phyloP scores from a whole-genome alignment of 92 coral and sea anemone genomes.

The Nematostella vectensis region DNA sequence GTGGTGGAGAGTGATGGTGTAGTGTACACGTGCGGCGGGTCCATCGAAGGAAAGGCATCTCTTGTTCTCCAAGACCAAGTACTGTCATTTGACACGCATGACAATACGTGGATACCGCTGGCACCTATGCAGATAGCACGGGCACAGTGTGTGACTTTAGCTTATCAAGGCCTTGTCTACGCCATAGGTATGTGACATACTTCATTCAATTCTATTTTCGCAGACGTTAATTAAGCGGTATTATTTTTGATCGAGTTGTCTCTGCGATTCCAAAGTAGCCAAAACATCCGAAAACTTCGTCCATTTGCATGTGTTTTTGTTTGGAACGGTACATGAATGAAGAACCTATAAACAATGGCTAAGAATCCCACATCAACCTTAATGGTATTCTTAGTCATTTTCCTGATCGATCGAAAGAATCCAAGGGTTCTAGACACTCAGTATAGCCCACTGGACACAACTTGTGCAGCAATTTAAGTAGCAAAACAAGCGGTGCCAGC shows the following conservation, averaged over 20 bases:
- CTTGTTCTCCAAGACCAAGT: slow-evolving; percentile 61
- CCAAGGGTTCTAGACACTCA: too few species aligned
- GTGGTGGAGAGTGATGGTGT: slow-evolving; percentile 49
- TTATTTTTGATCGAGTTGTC: too few species aligned
- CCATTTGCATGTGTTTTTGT: neutral
- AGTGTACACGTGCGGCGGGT: slow-evolving; percentile 73
- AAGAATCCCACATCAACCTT: too few species aligned
- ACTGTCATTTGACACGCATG: slow-evolving; percentile 48
- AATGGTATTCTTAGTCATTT: too few species aligned
- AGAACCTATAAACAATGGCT: neutral
- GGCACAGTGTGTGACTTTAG: slow-evolving; percentile 45
- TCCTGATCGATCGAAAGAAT: too few species aligned
- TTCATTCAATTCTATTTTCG: too few species aligned
- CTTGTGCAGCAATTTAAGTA: too few species aligned
- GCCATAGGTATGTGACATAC: slow-evolving; percentile 47
- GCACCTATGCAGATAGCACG: slow-evolving; percentile 67
- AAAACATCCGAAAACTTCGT: too few species aligned
- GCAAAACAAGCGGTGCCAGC: too few species aligned
- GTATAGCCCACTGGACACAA: too few species aligned
- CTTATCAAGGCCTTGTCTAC: slow-evolving; percentile 42
- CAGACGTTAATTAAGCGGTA: too few species aligned
- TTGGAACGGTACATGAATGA: neutral
- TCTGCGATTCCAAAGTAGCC: too few species aligned
- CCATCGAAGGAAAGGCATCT: slow-evolving; percentile 66
- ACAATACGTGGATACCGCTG: slow-evolving; percentile 53